Base-by-base conservation (phyloP, 2,113 vertebrate genomes). In the Otis tarda region DNA sequence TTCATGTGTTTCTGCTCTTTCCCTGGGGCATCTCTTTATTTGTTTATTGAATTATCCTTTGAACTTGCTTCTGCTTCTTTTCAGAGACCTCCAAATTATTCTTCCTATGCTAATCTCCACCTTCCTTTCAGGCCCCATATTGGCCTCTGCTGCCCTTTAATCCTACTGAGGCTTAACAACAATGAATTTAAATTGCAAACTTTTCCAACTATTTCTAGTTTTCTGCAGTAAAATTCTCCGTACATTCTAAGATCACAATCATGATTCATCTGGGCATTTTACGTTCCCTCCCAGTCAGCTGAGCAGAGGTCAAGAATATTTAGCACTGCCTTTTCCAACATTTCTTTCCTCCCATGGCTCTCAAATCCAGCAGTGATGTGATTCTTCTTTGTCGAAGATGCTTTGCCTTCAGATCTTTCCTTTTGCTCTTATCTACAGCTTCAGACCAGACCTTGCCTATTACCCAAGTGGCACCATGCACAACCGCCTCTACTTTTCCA, bases 61-160 rank as follows among this genome's bases (percentile, higher is more conserved):
- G 91, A 88, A 87, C 70, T 95, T 47, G 73, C 90, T 96, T 92
- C 94, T 94, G 83, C 76, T 95, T 95, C 76, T 95, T 97, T 93
- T 89, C 92, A 91, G 65, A 95, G 80, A 61, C 83, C 59, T 96
- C 60, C 73, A 91, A 81, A 84, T 93, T 89, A 83, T 59, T 90
- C 74, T 94, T 94, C 33, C 69, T 89, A 17, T 87, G 64, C 53
- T 92, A 93, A 95, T 90, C 79, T 95, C 73, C 88, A 93, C 69
- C 56, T 95, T 93, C 69, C 68, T 90, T 90, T 90, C 87, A 83
- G 63, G 39, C 83, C 60, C 41, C 80, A 59, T 39, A n/a, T 11
- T 90, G 90, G 81, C 37, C 85, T 87, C 30, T 63, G 31, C 50
- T 91, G 85, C 76, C 35, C 92, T 89, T 90, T 81, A 94, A 82